phyloP scores from a whole-genome alignment of 2,797 vertebrate genomes.

The Acanthornis magna region DNA sequence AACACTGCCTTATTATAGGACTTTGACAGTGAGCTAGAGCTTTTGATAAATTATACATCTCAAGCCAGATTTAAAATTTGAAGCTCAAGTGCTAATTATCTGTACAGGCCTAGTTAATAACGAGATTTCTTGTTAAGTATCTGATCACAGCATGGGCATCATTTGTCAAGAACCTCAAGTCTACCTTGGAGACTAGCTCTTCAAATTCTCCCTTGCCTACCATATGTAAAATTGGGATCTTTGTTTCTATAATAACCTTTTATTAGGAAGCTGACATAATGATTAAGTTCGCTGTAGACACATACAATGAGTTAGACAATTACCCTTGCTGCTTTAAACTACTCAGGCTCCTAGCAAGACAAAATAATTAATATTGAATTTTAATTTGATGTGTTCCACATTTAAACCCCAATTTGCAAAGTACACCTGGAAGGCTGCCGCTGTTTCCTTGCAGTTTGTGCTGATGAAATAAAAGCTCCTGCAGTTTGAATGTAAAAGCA shows the following conservation, averaged over 20 bases:
- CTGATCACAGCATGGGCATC: constrained; percentile 95
- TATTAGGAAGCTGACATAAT: constrained; percentile 98
- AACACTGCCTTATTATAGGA: constrained; percentile 90
- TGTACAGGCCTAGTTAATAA: constrained; percentile 99
- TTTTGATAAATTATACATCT: constrained; percentile 99
- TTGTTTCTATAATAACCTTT: constrained; percentile 99
- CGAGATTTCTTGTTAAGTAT: constrained; percentile 99
- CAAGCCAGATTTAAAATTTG: constrained; percentile 97
- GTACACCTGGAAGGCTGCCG: constrained; percentile 92
- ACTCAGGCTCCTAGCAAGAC: constrained; percentile 87
- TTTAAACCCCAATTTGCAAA: constrained; percentile 93
- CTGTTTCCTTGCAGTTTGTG: constrained; percentile 83
- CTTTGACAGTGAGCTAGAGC: constrained; percentile 90
- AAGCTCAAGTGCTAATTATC: constrained; percentile 99
- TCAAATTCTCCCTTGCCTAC: constrained; percentile 92
- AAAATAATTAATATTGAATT: constrained; percentile 98
- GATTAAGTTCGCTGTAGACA: constrained; percentile 94
- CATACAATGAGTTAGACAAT: constrained; percentile 88
- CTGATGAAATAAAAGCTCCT: constrained; percentile 91
- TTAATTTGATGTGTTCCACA: constrained; percentile 93
- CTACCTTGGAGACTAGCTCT: constrained; percentile 92
- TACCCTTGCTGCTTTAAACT: constrained; percentile 87
- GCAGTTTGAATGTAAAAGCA: constrained; percentile 77
- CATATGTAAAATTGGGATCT: constrained; percentile 99
- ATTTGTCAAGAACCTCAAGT: constrained; percentile 94